phyloP scores from a whole-genome alignment of 1,140 invertebrate species.

The Danaus melanippus region DNA sequence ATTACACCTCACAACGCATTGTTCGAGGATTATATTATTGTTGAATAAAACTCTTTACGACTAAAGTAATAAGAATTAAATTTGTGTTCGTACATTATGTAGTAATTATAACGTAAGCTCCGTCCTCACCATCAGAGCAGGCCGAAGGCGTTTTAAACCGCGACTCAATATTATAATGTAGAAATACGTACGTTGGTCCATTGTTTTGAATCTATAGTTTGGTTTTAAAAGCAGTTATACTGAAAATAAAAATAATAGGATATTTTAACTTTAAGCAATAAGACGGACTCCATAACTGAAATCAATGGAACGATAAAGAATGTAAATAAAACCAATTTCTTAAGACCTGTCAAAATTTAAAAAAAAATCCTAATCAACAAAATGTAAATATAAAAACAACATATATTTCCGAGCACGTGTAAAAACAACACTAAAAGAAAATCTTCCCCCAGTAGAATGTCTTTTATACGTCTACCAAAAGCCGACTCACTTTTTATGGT shows the following conservation, averaged over 20 bases:
- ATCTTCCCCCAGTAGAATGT: slow-evolving; percentile 17
- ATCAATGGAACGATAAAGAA: no score
- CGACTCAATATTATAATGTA: slow-evolving; percentile 17
- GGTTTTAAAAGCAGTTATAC: no score
- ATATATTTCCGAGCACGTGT: slow-evolving; percentile 20
- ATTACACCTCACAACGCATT: slow-evolving; percentile 28
- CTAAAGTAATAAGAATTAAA: slow-evolving; percentile 4
- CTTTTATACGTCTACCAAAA: slow-evolving; percentile 24
- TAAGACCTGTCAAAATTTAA: no score
- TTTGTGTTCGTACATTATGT: neutral
- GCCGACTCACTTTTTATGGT: slow-evolving; percentile 24
- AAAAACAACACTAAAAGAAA: slow-evolving; percentile 24
- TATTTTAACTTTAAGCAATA: no score
- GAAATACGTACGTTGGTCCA: slow-evolving; percentile 10
- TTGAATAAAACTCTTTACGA: slow-evolving; percentile 7
- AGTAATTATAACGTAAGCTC: no score
- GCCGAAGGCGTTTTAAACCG: slow-evolving; percentile 16
- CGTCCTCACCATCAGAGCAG: slow-evolving; percentile 6
- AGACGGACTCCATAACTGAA: no score
- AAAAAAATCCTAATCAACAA: slow-evolving; percentile 3
- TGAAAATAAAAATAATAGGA: no score
- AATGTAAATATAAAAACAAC: slow-evolving; percentile 15
- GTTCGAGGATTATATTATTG: slow-evolving; percentile 1
- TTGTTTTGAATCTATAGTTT: slow-evolving; percentile 8
- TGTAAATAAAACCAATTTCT: no score